A percentile compares a stretch with the other conserved stretches of the same genome.
Evolutionary conservation across 2,888 invertebrate species (phyloP).

Genomic region (Mechanitis mazaeus): DNA sequence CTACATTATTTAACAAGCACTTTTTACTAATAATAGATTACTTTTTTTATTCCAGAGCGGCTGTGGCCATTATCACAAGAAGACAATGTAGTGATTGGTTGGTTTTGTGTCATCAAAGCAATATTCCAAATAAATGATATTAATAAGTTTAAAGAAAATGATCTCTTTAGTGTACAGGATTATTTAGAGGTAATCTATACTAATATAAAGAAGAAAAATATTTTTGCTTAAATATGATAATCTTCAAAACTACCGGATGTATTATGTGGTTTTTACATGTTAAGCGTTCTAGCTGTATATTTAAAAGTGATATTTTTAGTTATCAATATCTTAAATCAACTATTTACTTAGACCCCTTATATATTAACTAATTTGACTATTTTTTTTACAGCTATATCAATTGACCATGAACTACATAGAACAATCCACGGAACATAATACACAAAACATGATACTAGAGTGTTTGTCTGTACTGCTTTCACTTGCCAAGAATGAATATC

Average conservation of each 20-base stretch:
- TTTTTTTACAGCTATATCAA: constrained; percentile 81
- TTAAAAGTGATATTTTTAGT: background rate
- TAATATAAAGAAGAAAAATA: constrained; percentile 21
- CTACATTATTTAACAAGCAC: too few species aligned
- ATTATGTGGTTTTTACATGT: background rate
- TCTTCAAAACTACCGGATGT: too few species aligned
- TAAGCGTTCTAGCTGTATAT: background rate
- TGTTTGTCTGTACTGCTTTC: constrained; percentile 79
- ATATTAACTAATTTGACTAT: background rate
- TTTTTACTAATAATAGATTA: background rate
- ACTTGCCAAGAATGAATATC: constrained; percentile 63
- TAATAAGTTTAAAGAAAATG: constrained; percentile 52
- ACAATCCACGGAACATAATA: constrained; percentile 85
- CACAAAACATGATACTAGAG: constrained; percentile 92
- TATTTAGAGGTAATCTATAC: constrained; percentile 58
- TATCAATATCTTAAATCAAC: too few species aligned
- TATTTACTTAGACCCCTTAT: too few species aligned
- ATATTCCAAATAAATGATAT: constrained; percentile 66
- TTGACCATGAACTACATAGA: constrained; percentile 82
- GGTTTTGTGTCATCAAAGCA: constrained; percentile 77
- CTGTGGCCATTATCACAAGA: constrained; percentile 75
- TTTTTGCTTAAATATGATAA: background rate
- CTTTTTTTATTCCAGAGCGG: constrained; percentile 57
- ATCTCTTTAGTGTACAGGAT: constrained; percentile 60
- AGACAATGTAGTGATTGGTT: constrained; percentile 73